Percentiles rank a stretch among this genome's conserved stretches.
These are phyloP conservation scores for Tipula confusa DNA, from an alignment of 2,888 invertebrate species.

Conservation along the genomic window DNA sequence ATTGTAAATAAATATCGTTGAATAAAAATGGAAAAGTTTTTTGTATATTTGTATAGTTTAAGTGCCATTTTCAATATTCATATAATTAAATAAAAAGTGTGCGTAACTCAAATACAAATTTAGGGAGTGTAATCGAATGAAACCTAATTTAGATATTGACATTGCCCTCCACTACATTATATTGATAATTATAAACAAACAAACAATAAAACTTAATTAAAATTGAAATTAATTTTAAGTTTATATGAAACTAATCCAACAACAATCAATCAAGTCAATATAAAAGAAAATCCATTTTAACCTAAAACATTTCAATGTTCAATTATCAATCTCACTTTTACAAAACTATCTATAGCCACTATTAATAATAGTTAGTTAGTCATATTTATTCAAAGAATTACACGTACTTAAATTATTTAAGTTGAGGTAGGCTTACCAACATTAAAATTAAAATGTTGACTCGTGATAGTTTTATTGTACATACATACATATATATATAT, in stretches of 20 bases:
- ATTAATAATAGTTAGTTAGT: not conserved
- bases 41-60: too few species aligned
- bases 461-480: not conserved
- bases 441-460: not conserved
- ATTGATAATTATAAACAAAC: not conserved
- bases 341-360: not conserved
- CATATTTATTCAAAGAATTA: too few species aligned
- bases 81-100: too few species aligned
- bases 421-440: not conserved
- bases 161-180: not conserved
- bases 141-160: not conserved
- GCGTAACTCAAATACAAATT: too few species aligned
- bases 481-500: not conserved
- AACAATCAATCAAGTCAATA: not conserved
- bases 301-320: not conserved
- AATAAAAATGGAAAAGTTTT: too few species aligned
- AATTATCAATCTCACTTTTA: constrained; percentile 4
- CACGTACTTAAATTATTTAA: not conserved
- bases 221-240: not conserved
- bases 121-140: too few species aligned
- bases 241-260: not conserved
- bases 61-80: too few species aligned
- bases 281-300: not conserved
- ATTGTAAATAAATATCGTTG: too few species aligned
- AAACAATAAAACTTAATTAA: not conserved